These are phyloP conservation scores for Xenotilapia leptura DNA, from an alignment of 2,113 vertebrate species.

Conservation along the genomic window DNA sequence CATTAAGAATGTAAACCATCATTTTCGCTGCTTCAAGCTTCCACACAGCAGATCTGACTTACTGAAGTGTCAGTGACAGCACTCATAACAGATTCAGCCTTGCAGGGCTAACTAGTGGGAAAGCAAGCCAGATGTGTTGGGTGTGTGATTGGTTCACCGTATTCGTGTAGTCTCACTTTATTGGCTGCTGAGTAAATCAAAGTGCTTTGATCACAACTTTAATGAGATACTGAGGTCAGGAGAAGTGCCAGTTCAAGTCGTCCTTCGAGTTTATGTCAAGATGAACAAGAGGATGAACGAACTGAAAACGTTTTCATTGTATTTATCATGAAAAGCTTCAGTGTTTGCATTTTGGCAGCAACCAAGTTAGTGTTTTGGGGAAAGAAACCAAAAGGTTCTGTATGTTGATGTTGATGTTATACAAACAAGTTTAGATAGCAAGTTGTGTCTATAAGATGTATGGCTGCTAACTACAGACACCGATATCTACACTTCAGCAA, in stretches of 20 bases:
- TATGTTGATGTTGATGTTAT: neutral
- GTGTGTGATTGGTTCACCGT: neutral
- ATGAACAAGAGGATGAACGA: neutral
- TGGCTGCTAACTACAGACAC: accelerated
- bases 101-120: neutral
- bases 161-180: neutral
- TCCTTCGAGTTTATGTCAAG: accelerated
- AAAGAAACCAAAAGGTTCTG: neutral
- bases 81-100: neutral
- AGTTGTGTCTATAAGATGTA: neutral
- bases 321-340: neutral
- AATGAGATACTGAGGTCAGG: neutral
- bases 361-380: neutral
- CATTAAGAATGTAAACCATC: neutral
- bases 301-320: neutral
- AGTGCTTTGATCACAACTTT: neutral
- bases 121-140: neutral
- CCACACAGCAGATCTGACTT: neutral
- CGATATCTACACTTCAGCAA: accelerated
- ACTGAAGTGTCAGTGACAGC: neutral
- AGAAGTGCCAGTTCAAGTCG: neutral
- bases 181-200: neutral
- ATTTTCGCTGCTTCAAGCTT: neutral
- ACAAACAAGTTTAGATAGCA: neutral
- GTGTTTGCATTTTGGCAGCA: neutral